A percentile compares a stretch with the other conserved stretches of the same genome.
Conservation (phyloP, 2,797 vertebrate species). For the Ptychadena robeensis region DNA sequence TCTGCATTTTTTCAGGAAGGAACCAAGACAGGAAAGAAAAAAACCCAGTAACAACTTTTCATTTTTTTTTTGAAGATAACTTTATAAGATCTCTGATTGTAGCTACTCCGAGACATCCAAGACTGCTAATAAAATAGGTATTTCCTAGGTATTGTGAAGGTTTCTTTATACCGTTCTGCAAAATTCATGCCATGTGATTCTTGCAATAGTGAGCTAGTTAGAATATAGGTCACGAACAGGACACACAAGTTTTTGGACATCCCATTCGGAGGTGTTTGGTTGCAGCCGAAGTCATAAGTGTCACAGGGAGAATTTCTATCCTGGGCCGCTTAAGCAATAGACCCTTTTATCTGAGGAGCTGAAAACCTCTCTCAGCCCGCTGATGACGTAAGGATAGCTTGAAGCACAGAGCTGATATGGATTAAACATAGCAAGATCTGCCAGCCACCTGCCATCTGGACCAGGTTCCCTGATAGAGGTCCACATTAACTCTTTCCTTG, state of each 20-base stretch:
- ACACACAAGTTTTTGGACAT: not conserved
- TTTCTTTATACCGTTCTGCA: not conserved
- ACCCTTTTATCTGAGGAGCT: constrained; percentile 54
- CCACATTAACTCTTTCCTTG: constrained; percentile 6
- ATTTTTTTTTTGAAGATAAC: not conserved
- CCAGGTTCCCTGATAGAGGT: not conserved
- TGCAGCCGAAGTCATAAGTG: constrained; percentile 30
- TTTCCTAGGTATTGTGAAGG: not conserved
- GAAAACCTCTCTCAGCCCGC: constrained; percentile 41
- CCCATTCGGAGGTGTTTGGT: constrained; percentile 34
- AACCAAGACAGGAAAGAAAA: not conserved
- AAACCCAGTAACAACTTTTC: not conserved
- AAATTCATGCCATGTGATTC: not conserved
- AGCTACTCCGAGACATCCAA: not conserved
- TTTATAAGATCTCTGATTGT: not conserved
- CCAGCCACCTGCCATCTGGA: constrained; percentile 55
- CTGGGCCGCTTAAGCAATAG: constrained; percentile 29
- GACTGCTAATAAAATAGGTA: not conserved
- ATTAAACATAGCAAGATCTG: constrained; percentile 58
- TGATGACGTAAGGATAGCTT: constrained; percentile 55
- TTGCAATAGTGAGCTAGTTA: not conserved
- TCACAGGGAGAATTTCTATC: constrained; percentile 36
- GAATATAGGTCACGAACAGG: not conserved
- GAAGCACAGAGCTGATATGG: constrained; percentile 53
- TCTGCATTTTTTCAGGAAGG: not conserved